Evolutionary conservation across 2,797 vertebrate genomes (phyloP).

Genomic region (Darevskia mixta): DNA sequence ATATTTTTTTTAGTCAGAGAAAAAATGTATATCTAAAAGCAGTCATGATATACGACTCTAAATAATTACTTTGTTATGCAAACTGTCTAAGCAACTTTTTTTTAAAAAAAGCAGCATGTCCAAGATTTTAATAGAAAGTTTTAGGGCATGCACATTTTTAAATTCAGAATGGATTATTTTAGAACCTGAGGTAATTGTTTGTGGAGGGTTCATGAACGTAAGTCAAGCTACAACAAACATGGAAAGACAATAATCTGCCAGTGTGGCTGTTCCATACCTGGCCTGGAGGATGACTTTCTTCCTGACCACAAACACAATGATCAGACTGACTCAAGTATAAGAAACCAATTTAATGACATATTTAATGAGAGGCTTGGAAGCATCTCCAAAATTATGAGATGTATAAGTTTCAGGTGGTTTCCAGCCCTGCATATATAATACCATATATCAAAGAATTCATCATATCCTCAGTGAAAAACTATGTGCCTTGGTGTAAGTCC

Average conservation of each 20-base stretch:
- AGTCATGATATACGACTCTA: conserved; percentile 30
- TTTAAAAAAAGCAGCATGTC: conserved; percentile 19
- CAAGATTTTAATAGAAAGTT: conserved; percentile 34
- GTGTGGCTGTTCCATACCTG: not conserved
- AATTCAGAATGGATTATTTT: not conserved
- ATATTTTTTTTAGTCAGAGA: conserved; percentile 38
- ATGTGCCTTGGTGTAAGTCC: not conserved
- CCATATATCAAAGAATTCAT: not conserved
- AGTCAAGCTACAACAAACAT: not conserved
- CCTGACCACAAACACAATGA: not conserved
- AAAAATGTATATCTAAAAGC: conserved; percentile 45
- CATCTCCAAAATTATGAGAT: not conserved
- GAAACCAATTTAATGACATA: not conserved
- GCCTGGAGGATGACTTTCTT: not conserved
- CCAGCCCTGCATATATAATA: not conserved
- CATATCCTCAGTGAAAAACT: conserved; percentile 16
- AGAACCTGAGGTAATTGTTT: not conserved
- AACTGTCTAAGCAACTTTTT: conserved; percentile 19
- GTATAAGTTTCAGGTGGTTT: not conserved
- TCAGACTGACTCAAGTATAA: not conserved
- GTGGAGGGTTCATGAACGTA: not conserved
- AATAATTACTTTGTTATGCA: conserved; percentile 42
- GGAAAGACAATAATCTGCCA: not conserved
- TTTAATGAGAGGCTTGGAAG: not conserved
- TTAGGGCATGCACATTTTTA: not conserved